Percentiles rank a stretch among this genome's conserved stretches.
These are phyloP conservation scores for Takifugu ocellatus DNA, from an alignment of 2,797 vertebrate species.

Conservation along the genomic window DNA sequence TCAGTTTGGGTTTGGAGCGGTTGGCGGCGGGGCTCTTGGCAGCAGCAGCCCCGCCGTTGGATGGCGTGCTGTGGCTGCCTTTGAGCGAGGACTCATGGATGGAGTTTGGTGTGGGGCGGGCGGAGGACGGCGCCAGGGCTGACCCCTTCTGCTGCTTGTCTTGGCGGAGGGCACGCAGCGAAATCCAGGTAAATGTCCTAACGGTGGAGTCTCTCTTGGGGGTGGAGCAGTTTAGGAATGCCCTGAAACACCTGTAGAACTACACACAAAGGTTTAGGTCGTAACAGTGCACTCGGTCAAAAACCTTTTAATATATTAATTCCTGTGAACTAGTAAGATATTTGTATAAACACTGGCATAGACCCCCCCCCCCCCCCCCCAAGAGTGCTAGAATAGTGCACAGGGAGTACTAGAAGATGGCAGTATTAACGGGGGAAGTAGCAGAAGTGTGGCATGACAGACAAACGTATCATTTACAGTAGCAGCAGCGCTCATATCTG, in stretches of 20 bases:
- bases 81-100: slow-evolving; percentile 21
- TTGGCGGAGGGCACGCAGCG: slow-evolving; percentile 45
- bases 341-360: too few species aligned
- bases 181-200: slow-evolving; percentile 67
- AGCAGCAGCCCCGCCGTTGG: slow-evolving; percentile 1
- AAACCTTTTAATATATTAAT: too few species aligned
- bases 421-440: neutral
- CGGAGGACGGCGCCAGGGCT: slow-evolving; percentile 24
- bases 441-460: neutral
- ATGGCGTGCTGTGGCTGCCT: neutral
- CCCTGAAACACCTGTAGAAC: slow-evolving; percentile 80
- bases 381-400: neutral
- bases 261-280: slow-evolving; percentile 25
- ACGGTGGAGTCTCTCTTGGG: slow-evolving; percentile 56
- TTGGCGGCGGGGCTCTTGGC: neutral
- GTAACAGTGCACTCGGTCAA: too few species aligned
- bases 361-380: too few species aligned
- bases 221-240: slow-evolving; percentile 66
- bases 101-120: slow-evolving; percentile 28
- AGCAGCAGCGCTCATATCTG: neutral
- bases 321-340: too few species aligned
- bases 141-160: slow-evolving; percentile 40
- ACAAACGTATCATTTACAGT: neutral
- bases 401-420: neutral
- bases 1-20: slow-evolving; percentile 47